Conservation (phyloP, 2,888 invertebrate genomes). For the Rhaphigaster nebulosa region DNA sequence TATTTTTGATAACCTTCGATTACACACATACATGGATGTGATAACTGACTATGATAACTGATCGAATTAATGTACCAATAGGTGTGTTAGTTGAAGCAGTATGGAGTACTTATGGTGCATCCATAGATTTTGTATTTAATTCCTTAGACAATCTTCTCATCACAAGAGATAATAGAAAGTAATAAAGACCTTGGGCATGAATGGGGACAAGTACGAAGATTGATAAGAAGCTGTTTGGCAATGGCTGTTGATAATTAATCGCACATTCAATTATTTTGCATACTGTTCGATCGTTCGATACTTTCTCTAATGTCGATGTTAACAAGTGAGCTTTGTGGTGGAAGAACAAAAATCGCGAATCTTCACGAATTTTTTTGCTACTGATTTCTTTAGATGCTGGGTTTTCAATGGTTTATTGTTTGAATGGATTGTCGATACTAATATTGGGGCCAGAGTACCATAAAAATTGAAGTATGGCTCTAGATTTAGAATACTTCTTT, state of each 20-base stretch:
- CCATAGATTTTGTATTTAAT: neutral
- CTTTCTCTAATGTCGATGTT: neutral
- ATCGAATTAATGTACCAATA: too few species aligned
- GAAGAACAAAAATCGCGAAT: neutral
- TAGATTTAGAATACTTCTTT: neutral
- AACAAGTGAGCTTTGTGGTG: neutral
- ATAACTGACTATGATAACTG: too few species aligned
- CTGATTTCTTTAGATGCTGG: neutral
- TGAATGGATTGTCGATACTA: too few species aligned
- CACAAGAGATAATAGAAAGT: neutral
- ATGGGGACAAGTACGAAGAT: conserved; percentile 1
- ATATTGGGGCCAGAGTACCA: too few species aligned
- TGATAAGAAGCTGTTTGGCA: neutral
- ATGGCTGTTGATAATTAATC: neutral
- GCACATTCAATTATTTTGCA: neutral
- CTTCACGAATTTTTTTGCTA: neutral
- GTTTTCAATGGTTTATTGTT: too few species aligned
- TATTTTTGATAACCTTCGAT: too few species aligned
- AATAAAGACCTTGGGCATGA: neutral
- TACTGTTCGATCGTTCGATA: neutral
- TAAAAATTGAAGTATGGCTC: neutral
- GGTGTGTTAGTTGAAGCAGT: too few species aligned
- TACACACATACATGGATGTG: too few species aligned
- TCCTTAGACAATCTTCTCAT: neutral
- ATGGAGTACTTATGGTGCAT: too few species aligned